Conservation (phyloP, 2,797 vertebrate species). For the Malurus splendens region DNA sequence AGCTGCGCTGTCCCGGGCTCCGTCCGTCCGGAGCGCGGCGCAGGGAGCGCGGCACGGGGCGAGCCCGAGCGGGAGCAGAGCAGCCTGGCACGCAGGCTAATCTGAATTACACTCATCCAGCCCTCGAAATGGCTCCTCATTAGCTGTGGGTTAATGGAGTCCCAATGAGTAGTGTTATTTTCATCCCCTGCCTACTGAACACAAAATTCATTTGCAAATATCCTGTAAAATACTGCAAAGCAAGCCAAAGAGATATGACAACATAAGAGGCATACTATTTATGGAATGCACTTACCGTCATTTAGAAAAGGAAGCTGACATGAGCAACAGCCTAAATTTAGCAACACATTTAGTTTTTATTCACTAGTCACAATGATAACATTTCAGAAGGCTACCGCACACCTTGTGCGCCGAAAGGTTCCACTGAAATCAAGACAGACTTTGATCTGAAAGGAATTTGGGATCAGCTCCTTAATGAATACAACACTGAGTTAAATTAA, state of each 20-base stretch:
- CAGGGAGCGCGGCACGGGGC: rapidly evolving
- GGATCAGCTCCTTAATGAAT: constrained; percentile 54
- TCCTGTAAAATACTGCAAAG: constrained; percentile 65
- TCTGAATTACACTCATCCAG: constrained; percentile 52
- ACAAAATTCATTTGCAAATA: constrained; percentile 65
- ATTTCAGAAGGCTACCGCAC: constrained; percentile 53
- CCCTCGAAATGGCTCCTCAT: constrained; percentile 54
- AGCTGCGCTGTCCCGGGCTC: neutral
- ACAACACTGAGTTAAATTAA: constrained; percentile 58
- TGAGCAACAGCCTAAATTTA: constrained; percentile 63
- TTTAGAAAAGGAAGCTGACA: constrained; percentile 65
- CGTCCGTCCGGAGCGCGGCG: neutral
- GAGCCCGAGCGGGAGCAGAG: neutral
- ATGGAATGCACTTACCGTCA: constrained; percentile 64
- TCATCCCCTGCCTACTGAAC: constrained; percentile 59
- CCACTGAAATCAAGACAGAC: constrained; percentile 45
- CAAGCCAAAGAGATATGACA: constrained; percentile 65
- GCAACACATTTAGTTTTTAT: constrained; percentile 61
- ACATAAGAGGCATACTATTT: constrained; percentile 65
- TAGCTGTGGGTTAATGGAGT: constrained; percentile 55
- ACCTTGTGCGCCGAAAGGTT: constrained; percentile 15
- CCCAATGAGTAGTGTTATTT: constrained; percentile 60
- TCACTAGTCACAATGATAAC: constrained; percentile 61
- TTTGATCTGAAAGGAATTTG: constrained; percentile 44
- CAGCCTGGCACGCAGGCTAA: constrained; percentile 12